phyloP scores from a whole-genome alignment of 1,140 invertebrate species.

The Mylabris phalerata region DNA sequence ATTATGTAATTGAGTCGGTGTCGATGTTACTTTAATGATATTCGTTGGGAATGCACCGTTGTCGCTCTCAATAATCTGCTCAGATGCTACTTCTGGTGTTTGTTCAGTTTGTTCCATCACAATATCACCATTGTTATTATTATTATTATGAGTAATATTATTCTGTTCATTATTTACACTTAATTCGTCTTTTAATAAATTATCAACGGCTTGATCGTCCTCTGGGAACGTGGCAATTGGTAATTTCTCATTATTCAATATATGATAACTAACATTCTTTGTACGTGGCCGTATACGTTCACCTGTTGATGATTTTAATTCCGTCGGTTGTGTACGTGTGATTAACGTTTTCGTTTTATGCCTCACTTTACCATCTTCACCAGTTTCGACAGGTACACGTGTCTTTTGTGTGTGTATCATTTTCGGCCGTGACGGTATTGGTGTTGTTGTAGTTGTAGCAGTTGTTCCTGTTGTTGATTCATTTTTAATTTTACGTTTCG shows the following conservation, averaged over 20 bases:
- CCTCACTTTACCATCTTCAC: slow-evolving; percentile 46
- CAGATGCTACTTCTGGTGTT: slow-evolving; percentile 29
- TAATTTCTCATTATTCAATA: slow-evolving; percentile 41
- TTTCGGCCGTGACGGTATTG: slow-evolving; percentile 51
- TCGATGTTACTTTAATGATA: slow-evolving; percentile 20
- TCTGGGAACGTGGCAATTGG: slow-evolving; percentile 40
- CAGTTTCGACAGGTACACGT: slow-evolving; percentile 47
- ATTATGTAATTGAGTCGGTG: slow-evolving; percentile 25
- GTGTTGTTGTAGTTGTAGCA: not conserved
- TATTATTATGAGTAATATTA: slow-evolving; percentile 4
- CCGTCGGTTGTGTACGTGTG: slow-evolving; percentile 48
- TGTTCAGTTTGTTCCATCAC: slow-evolving; percentile 22
- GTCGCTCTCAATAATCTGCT: slow-evolving; percentile 30
- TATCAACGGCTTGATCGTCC: slow-evolving; percentile 31
- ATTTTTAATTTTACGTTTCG: slow-evolving; percentile 31
- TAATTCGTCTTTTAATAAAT: slow-evolving; percentile 31
- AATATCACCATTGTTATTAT: slow-evolving; percentile 26
- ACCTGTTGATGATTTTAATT: slow-evolving; percentile 40
- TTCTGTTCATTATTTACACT: slow-evolving; percentile 7
- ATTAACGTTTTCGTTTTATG: slow-evolving; percentile 54
- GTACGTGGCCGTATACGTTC: slow-evolving; percentile 53
- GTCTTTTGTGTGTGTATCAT: slow-evolving; percentile 69
- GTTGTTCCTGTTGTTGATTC: slow-evolving; percentile 16
- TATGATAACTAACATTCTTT: slow-evolving; percentile 57
- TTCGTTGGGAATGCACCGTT: slow-evolving; percentile 20